Evolutionary conservation across 2,888 invertebrate genomes (phyloP).

Genomic region (Cheilosia pagana): DNA sequence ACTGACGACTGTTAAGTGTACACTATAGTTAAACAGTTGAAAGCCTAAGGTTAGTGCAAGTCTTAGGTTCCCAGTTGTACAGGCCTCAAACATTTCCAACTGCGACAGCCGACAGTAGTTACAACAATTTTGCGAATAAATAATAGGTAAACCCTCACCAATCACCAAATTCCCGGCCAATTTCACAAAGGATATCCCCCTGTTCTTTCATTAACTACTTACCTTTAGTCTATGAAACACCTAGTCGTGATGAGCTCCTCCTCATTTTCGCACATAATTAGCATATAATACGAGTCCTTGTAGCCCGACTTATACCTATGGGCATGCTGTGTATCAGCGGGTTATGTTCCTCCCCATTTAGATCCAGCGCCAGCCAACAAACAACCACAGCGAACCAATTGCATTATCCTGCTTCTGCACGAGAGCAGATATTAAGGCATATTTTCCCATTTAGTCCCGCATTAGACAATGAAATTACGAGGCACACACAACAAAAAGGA

Average conservation of each 20-base stretch:
- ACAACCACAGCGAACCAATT: slow-evolving; percentile 61
- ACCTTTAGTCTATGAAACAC: slow-evolving; percentile 48
- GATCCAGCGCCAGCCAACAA: slow-evolving; percentile 47
- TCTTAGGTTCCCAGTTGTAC: no score
- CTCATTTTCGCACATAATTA: slow-evolving; percentile 63
- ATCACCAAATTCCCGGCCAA: slow-evolving; percentile 4
- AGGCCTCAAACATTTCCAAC: no score
- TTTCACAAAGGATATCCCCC: neutral
- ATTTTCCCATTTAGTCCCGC: slow-evolving; percentile 69
- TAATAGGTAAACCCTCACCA: neutral
- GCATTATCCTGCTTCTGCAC: slow-evolving; percentile 62
- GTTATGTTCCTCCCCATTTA: slow-evolving; percentile 35
- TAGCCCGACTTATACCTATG: slow-evolving; percentile 44
- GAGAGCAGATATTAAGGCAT: slow-evolving; percentile 67
- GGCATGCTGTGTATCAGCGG: slow-evolving; percentile 28
- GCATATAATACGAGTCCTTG: slow-evolving; percentile 57
- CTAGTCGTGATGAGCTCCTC: slow-evolving; percentile 48
- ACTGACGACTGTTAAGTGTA: no score
- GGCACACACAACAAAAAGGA: slow-evolving; percentile 69
- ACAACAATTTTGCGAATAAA: no score
- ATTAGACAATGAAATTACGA: slow-evolving; percentile 72
- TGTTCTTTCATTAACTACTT: slow-evolving; percentile 59
- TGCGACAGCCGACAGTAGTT: no score
- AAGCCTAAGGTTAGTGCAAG: no score
- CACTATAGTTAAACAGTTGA: no score